Evolutionary conservation across 2,113 vertebrate species (phyloP), one percentile per base, ranked within the genome.

Genomic region (Pteronura brasiliensis): DNA sequence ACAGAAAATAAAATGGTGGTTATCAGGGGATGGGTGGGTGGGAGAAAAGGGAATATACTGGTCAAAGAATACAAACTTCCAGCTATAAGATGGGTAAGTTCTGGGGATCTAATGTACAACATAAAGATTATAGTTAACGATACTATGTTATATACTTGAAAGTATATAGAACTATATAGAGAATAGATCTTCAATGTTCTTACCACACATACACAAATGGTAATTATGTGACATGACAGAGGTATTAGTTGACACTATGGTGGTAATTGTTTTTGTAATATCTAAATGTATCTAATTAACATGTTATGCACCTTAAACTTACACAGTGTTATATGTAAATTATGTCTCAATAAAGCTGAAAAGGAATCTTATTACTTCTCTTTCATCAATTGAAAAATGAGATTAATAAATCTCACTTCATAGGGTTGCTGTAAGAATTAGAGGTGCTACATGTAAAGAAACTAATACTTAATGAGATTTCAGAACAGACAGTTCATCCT

Each of bases 321-420:
- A 74, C 23, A 74, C 79, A 47, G 18, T 72, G 11, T 47, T 61
- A n/a, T 59, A 59, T 72, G 36, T 92, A 39, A 83, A 83, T 83
- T 83, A 65, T 5, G 44, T 72, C 49, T 84, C 39, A 61, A 31
- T 39, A 49, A 44, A 84, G 39, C 17, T 74, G 67, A 42, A 84
- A 83, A 61, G 69, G 42, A 59, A 72, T 88, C 36, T 80, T 29
- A 79, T 44, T 91, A 69, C 80, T 93, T 95, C 61, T 74, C 57
- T 83, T 90, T 88, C 8, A 69, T 67, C 44, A 71, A 71, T 81
- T 86, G 77, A 82, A 96, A 93, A 88, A 52, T 81, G n/a, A 96
- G 57, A 74, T 67, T 61, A 59, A 76, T 55, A 69, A 61, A 18
- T 80, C 42, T 63, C 87, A 76, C 7, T 74, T 84, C 67, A 91